Evolutionary conservation across 1,140 invertebrate species (phyloP), one percentile per base, ranked within the genome.

Genomic region (Drosophila nasuta): DNA sequence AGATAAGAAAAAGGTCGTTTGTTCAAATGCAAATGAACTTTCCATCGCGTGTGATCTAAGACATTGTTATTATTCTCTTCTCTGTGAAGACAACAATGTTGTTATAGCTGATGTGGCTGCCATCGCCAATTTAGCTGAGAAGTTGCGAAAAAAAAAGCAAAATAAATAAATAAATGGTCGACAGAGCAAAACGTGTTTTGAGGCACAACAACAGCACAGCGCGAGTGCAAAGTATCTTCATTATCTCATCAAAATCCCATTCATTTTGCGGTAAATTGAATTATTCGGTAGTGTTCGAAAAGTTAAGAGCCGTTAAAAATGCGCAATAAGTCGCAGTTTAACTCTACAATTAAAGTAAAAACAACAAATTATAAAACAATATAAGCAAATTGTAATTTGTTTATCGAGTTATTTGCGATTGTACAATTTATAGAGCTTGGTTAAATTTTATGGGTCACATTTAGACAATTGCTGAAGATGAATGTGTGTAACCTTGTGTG

Each of bases 221-320:
- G 20, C 20, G 35, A 10, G 35, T 38, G 10, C 33, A 33, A 15
- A 20, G 54, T 41, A 41, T 41, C 54, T 57, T 57, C 48, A 73
- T 73, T 73, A 73, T 73, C 70, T 59, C 65, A 68, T 54, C 56
- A 52, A 67, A 68, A 60, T 41, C 54, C 28, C 35, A 54, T 66
- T 60, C 48, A 68, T 68, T 25, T 60, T 73, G 48, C 56, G 51
- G 54, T 58, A 60, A 68, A 68, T 68, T 73, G 64, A 73, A 68
- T 59, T 73, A 54, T 67, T 67, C 66, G 30, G 46, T 48, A 73
- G 54, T 59, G 45, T 59, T 45, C 28, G 33, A 45, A 46, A 35
- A 54, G 17, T 67, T 66, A 48, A 30, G 20, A 30, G 8, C 30
- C 35, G 20, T 28, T 71, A 41, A 57, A 17, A 15, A 17, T n/a